phyloP scores from a whole-genome alignment of 2,797 vertebrate species.

The Euthynnus affinis region DNA sequence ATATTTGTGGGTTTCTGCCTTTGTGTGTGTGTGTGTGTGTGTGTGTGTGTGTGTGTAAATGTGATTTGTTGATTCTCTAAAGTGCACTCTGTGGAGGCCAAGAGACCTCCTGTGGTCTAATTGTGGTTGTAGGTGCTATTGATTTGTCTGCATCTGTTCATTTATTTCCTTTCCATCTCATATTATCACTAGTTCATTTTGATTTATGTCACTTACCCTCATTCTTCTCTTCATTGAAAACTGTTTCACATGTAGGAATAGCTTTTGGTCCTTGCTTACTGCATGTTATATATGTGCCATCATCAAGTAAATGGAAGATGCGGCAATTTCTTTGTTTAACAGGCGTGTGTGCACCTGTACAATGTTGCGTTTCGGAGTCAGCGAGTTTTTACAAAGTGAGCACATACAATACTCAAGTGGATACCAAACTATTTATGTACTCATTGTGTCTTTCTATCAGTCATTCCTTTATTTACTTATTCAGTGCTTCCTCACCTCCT shows the following conservation, averaged over 20 bases:
- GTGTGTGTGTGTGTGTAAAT: conserved; percentile 12
- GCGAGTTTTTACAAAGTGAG: conserved; percentile 23
- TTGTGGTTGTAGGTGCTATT: conserved; percentile 56
- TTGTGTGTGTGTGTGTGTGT: not conserved
- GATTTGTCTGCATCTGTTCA: conserved; percentile 37
- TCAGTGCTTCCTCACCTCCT: conserved; percentile 6
- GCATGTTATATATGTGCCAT: not conserved
- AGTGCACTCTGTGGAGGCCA: conserved; percentile 14
- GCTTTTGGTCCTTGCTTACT: not conserved
- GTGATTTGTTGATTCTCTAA: conserved; percentile 25
- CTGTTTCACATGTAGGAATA: not conserved
- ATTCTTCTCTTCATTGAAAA: not conserved
- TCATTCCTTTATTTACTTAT: conserved; percentile 28
- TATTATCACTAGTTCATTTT: conserved; percentile 34
- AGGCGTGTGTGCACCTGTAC: conserved; percentile 28
- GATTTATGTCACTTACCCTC: conserved; percentile 9
- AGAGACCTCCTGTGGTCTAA: conserved; percentile 46
- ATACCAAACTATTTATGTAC: conserved; percentile 4
- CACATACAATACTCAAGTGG: not conserved
- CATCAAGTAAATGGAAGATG: conserved; percentile 17
- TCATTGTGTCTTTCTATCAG: not conserved
- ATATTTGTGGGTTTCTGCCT: conserved; percentile 7
- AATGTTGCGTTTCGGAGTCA: conserved; percentile 32
- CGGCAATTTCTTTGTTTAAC: conserved; percentile 42
- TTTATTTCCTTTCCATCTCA: conserved; percentile 19